Evolutionary conservation across 2,888 invertebrate species (phyloP), one percentile per base, ranked within the genome.

Genomic region (Drosophila algonquin): DNA sequence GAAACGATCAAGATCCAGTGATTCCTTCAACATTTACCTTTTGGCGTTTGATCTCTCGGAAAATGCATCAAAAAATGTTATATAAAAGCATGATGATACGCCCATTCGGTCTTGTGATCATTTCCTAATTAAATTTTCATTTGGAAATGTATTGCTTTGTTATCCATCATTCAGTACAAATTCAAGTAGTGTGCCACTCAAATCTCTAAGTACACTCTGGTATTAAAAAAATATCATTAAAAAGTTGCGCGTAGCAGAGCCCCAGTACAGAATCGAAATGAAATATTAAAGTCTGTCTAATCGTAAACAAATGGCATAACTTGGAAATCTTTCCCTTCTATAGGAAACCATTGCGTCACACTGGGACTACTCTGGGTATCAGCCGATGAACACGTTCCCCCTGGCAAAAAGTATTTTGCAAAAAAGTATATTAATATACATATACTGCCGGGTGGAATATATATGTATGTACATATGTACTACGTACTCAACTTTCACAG

Each of bases 381-480:
- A 64, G 61, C 75, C 53, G 58, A 24, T 21, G 21, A 45, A 27
- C 68, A 69, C 45, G 69, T 62, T 65, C 53, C 47, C 44, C 12
- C 21, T 21, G 55, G 27, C 56, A 68, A 50, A 60, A 40, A 45
- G n/a, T 68, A 24, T 24, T 24, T 24, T 24, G 24, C 24, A 24
- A 68, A 56, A 60, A 32, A 35, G 12, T 68, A 55, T 56, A 45
- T 67, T 67, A 65, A 35, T 65, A 65, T 73, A 73, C 73, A 52
- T 30, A 27, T 46, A n/a, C 5, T 14, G 32, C 32, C 32, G 10
- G 12, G 5, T 1, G 35, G 35, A 57, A 57, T 35, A 50, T 50
- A 18, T 45, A 18, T 24, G 44, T 21, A 21, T 1, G 1, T 18
- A 18, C 2, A 24, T 24, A 24, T 4, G 24, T 0, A 24, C 24